phyloP scores from a whole-genome alignment of 2,797 vertebrate genomes.

The Discoglossus pictus region DNA sequence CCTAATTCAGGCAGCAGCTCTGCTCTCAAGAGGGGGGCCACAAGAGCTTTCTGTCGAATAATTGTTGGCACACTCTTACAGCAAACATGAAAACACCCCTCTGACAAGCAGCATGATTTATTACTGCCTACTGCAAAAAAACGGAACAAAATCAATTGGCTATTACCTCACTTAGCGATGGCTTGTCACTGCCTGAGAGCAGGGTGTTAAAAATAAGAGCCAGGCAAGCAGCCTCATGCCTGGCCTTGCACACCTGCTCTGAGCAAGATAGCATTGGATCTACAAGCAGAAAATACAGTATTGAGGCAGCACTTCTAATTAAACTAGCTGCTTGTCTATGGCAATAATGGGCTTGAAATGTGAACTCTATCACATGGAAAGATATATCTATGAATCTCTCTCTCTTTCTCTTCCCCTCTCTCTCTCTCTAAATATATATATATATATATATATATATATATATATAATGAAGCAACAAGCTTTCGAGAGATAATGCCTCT shows the following conservation, averaged over 20 bases:
- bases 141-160: slow-evolving; percentile 97
- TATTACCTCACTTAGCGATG: slow-evolving; percentile 93
- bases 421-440: no score
- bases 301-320: neutral
- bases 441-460: no score
- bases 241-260: slow-evolving; percentile 66
- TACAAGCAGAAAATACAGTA: slow-evolving; percentile 1
- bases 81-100: slow-evolving; percentile 80
- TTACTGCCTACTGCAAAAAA: slow-evolving; percentile 91
- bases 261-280: slow-evolving; percentile 50
- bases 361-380: no score
- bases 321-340: neutral
- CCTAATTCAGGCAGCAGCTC: slow-evolving; percentile 56
- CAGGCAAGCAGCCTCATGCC: slow-evolving; percentile 64
- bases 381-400: no score
- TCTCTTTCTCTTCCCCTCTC: no score
- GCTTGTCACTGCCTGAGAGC: slow-evolving; percentile 89
- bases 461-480: no score
- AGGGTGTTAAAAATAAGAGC: slow-evolving; percentile 88
- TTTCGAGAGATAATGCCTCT: no score
- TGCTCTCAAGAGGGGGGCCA: slow-evolving; percentile 67
- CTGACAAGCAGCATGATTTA: slow-evolving; percentile 95
- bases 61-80: slow-evolving; percentile 87
- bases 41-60: slow-evolving; percentile 82
- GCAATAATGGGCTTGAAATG: slow-evolving; percentile 1